phyloP scores from a whole-genome alignment of 2,797 vertebrate species.

The Mus minutoides region DNA sequence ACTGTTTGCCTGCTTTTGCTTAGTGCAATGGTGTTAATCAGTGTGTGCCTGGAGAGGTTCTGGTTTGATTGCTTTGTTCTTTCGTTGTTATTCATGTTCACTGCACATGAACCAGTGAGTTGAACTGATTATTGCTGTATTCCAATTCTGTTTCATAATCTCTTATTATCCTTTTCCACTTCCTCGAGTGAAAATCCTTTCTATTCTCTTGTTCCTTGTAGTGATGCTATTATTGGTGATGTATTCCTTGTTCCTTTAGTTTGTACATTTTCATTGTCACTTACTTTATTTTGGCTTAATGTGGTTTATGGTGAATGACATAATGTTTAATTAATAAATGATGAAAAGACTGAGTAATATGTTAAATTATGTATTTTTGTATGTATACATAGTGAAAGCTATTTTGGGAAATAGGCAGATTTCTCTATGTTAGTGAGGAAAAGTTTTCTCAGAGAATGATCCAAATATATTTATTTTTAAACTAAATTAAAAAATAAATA shows the following conservation, averaged over 20 bases:
- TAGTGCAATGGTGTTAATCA: background rate
- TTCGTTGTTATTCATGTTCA: background rate
- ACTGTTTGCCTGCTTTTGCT: background rate
- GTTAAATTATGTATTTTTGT: background rate
- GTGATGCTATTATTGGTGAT: background rate
- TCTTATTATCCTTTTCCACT: background rate
- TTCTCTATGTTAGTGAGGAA: background rate
- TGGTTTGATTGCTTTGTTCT: background rate
- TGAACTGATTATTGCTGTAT: background rate
- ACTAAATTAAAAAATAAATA: too few species aligned
- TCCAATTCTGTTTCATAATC: slow-evolving; percentile 29
- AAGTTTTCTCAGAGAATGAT: background rate
- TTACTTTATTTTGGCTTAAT: slow-evolving; percentile 37
- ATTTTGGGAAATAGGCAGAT: background rate
- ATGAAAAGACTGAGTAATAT: background rate
- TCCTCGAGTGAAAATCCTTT: background rate
- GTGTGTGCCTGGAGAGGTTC: background rate
- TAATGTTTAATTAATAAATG: slow-evolving; percentile 31
- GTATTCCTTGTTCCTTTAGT: background rate
- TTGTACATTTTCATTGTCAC: background rate
- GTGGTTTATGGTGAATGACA: background rate
- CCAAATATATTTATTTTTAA: background rate
- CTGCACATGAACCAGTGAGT: background rate
- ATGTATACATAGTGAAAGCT: background rate
- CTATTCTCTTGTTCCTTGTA: background rate